Base-by-base conservation (phyloP, 1,140 invertebrate species). In the Caerostris darwini region DNA sequence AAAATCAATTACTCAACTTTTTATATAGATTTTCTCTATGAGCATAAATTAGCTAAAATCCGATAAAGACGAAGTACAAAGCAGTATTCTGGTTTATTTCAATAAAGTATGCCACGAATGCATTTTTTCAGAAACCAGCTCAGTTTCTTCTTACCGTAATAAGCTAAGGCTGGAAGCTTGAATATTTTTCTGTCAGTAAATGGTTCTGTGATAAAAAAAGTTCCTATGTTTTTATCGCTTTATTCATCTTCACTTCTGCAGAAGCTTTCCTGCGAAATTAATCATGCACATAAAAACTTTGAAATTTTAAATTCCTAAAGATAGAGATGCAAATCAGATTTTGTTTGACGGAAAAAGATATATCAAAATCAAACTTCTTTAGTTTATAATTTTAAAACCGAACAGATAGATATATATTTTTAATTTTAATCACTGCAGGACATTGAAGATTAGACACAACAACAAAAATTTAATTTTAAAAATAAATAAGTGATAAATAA, bases 1-100 rank as follows among this genome's bases (percentile, higher is more conserved):
- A 77, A 77, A 77, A 77, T 77, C 71, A 77, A 77, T 77, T 77
- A 77, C 71, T 53, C 8, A 4, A 77, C 6, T 77, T 53, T 77
- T 77, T 53, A 77, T 50, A 34, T 77, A 50, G 71, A 34, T 77
- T 77, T 77, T 77, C 14, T 7, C n/a, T 7, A 69, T 17, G 7
- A 50, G 71, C 71, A 77, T 50, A 50, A 12, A 77, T 3, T 7
- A 10, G 8, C 10, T 50, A 14, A 77, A 77, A 77, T 77, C 10
- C 71, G 34, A 77, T 77, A 77, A 77, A 77, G 34, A 50, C 12
- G 12, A 77, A 77, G 19, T 8, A 3, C 34, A 77, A 50, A 77
- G 34, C 71, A 50, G 3, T 50, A 0, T 50, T 50, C 50, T 14
- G 8, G 3, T 77, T 10, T 0, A 7, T 34, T 77, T 53, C 71